Evolutionary conservation across 2,888 invertebrate species (phyloP).

Genomic region (Lagria hirta): DNA sequence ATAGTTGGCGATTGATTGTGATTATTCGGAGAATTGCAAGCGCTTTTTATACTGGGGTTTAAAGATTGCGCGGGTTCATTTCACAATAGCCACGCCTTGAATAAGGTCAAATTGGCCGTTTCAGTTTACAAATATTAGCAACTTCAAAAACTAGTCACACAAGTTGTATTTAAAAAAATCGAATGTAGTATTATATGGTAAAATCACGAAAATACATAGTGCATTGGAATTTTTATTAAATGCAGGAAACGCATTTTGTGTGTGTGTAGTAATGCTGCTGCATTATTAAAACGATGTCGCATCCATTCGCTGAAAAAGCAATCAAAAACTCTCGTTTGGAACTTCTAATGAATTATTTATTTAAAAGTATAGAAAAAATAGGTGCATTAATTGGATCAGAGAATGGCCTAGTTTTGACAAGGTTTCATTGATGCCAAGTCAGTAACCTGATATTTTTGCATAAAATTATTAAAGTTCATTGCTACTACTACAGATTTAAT

Average conservation of each 20-base stretch:
- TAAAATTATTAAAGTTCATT: conserved; percentile 15
- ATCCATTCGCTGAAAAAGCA: conserved; percentile 9
- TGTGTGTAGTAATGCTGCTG: conserved; percentile 9
- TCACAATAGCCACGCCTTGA: conserved; percentile 26
- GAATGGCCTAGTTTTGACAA: conserved; percentile 22
- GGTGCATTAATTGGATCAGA: conserved; percentile 21
- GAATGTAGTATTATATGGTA: background rate
- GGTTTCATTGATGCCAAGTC: conserved; percentile 16
- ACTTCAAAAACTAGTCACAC: conserved; percentile 23
- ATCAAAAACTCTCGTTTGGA: too few relatives aligned
- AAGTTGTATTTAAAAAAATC: conserved; percentile 25
- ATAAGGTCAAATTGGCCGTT: conserved; percentile 19
- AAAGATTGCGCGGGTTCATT: conserved; percentile 21
- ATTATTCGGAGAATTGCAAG: conserved; percentile 2
- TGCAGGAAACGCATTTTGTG: conserved; percentile 2
- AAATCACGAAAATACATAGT: background rate
- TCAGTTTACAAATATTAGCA: conserved; percentile 15
- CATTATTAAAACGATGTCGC: conserved; percentile 9
- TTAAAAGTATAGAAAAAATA: conserved; percentile 10
- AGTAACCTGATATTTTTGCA: conserved; percentile 16
- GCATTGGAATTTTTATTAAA: background rate
- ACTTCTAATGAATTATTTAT: conserved; percentile 23
- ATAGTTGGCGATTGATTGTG: conserved; percentile 17
- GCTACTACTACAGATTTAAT: conserved; percentile 13
- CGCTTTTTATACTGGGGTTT: conserved; percentile 22